These are phyloP conservation scores for Apis laboriosa DNA, from an alignment of 1,140 invertebrate genomes.

Conservation along the genomic window DNA sequence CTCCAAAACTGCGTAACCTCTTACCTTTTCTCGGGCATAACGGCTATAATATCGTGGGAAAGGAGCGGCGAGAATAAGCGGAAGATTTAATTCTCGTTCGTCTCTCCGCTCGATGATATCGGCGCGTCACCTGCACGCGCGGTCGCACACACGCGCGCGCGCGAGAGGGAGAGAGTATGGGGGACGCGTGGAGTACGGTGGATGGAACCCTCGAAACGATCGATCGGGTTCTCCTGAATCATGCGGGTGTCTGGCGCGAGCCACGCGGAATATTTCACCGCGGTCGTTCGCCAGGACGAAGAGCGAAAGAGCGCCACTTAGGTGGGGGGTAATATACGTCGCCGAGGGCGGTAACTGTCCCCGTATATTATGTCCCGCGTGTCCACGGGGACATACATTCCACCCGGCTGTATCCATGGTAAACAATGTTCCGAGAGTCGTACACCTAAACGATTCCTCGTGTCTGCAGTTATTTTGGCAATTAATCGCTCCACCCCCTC, in stretches of 20 bases:
- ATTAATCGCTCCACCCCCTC: conserved; percentile 70
- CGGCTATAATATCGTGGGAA: background rate
- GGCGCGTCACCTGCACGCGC: conserved; percentile 18
- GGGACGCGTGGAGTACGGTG: background rate
- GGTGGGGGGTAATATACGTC: conserved; percentile 72
- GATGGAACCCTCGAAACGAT: conserved; percentile 32
- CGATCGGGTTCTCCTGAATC: conserved; percentile 49
- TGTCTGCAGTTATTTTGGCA: conserved; percentile 75
- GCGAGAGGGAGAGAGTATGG: too few relatives aligned
- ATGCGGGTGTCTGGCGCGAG: conserved; percentile 28
- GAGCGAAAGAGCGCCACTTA: conserved; percentile 67
- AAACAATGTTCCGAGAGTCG: conserved; percentile 69
- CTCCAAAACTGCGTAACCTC: background rate
- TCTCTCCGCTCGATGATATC: too few relatives aligned
- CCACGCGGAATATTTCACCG: conserved; percentile 47
- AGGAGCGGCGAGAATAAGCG: background rate
- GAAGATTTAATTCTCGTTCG: conserved; percentile 15
- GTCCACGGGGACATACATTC: conserved; percentile 72
- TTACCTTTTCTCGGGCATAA: background rate
- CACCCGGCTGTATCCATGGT: conserved; percentile 59
- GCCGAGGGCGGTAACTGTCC: conserved; percentile 73
- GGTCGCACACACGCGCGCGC: background rate
- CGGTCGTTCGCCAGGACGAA: conserved; percentile 31
- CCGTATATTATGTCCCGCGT: conserved; percentile 74
- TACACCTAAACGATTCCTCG: conserved; percentile 75